A percentile compares a stretch with the other conserved stretches of the same genome.
phyloP scores from a whole-genome alignment of 1,140 invertebrate genomes.

The Trichogramma pretiosum region DNA sequence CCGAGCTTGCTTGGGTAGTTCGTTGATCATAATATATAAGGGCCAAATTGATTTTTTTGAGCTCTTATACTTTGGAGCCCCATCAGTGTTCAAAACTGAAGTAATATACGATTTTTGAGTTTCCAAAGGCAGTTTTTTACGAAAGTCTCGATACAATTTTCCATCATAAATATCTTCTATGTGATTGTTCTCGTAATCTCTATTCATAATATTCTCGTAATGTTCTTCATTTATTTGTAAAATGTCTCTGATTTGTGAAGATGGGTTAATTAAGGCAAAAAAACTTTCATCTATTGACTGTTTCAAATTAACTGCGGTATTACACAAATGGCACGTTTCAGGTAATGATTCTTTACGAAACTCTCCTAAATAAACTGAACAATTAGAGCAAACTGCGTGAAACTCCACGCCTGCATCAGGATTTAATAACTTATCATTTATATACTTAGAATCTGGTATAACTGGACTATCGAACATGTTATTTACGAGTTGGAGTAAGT shows the following conservation, averaged over 20 bases:
- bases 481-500: slow-evolving; percentile 9
- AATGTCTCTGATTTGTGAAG: too few species aligned
- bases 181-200: neutral
- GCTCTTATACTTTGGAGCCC: neutral
- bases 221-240: neutral
- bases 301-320: neutral
- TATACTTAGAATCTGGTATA: slow-evolving; percentile 2
- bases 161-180: slow-evolving; percentile 6
- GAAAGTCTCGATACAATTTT: neutral
- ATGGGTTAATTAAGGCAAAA: slow-evolving; percentile 5
- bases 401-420: neutral
- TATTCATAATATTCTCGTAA: neutral
- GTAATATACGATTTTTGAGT: neutral
- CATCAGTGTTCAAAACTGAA: slow-evolving; percentile 4
- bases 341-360: neutral
- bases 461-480: neutral
- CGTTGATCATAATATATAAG: slow-evolving; percentile 1
- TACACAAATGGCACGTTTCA: neutral
- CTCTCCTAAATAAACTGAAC: neutral
- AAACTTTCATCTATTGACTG: neutral
- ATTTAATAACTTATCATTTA: slow-evolving; percentile 1
- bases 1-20: neutral
- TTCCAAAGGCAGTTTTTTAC: neutral
- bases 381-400: slow-evolving; percentile 5
- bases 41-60: slow-evolving; percentile 4